Evolutionary conservation across 2,888 invertebrate genomes (phyloP), one percentile per base, ranked within the genome.

Genomic region (Hyposoter didymator): DNA sequence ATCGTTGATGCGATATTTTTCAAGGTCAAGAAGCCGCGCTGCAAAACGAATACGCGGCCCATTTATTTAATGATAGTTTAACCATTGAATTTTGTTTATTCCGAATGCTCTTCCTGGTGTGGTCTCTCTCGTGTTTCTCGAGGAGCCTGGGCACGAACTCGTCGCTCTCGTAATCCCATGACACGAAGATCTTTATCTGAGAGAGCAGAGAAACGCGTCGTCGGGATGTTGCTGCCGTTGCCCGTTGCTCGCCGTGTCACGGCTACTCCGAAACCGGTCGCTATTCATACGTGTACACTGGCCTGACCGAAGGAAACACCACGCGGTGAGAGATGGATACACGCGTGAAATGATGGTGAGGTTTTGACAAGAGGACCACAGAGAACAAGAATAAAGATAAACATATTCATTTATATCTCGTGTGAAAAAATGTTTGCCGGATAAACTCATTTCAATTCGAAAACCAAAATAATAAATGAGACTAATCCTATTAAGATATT

Each of bases 121-220:
- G 12, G 22, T 28, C 28, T 45, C 66, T 39, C 8, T 69, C 69
- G 64, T 22, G 22, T 45, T 73, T 19, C 49, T 69, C 78, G 74
- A 22, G 45, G 35, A 39, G 52, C 39, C 59, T 35, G 78, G 79
- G 84, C 80, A 84, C 73, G 62, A 59, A 81, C 70, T 86, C 86
- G 83, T 86, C 81, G 84, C 84, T 84, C 84, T 84, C 84, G 86
- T 86, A 86, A 84, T 84, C 80, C 81, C 81, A 78, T 86, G 86
- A 86, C 86, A 86, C 84, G 78, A 70, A 83, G 86, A 86, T 86
- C 84, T 83, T 84, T 86, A 86, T 86, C 86, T 55, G 66, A 43
- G 22, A 10, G 78, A 62, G 67, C 79, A 73, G 66, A 78, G 74
- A 72, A 83, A 80, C 84, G 86, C 84, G 84, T 81, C 67, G 85